Conservation (phyloP, 2,797 vertebrate genomes). For the Pseudomugil gertrudae region DNA sequence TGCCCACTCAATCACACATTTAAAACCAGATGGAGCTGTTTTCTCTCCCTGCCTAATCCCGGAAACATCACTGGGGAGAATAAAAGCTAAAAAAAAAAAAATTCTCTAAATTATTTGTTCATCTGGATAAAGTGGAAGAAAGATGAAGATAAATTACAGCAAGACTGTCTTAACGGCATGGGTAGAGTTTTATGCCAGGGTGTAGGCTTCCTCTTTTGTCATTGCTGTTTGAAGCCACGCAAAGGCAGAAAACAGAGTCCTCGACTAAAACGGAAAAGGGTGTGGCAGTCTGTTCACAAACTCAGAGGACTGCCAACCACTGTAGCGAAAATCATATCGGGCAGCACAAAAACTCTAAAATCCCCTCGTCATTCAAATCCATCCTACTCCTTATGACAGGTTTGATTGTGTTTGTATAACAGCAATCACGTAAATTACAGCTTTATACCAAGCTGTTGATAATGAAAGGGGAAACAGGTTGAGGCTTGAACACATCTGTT, state of each 20-base stretch:
- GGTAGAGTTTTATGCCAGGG: conserved; percentile 44
- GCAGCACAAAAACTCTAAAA: conserved; percentile 27
- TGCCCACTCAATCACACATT: conserved; percentile 69
- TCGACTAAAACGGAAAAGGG: conserved; percentile 58
- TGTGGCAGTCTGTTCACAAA: conserved; percentile 45
- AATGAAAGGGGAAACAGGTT: conserved; percentile 40
- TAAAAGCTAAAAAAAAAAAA: conserved; percentile 45
- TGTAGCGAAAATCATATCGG: conserved; percentile 21
- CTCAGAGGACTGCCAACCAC: conserved; percentile 32
- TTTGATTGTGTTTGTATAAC: conserved; percentile 41
- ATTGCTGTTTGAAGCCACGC: conserved; percentile 49
- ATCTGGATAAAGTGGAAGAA: conserved; percentile 30
- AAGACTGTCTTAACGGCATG: conserved; percentile 26
- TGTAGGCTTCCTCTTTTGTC: conserved; percentile 48
- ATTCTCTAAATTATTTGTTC: conserved; percentile 39
- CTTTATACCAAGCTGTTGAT: conserved; percentile 29
- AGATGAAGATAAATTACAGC: conserved; percentile 22
- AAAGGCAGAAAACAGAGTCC: conserved; percentile 46
- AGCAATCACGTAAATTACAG: conserved; percentile 59
- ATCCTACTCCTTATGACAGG: conserved; percentile 31
- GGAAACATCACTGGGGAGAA: conserved; percentile 29
- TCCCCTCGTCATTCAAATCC: conserved; percentile 50
- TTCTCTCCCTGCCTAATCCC: conserved; percentile 28
- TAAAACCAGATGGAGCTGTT: conserved; percentile 60
- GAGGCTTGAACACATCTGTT: conserved; percentile 46